Base-by-base conservation (phyloP, 2,888 invertebrate species). In the Trypoxylon attenuatum region DNA sequence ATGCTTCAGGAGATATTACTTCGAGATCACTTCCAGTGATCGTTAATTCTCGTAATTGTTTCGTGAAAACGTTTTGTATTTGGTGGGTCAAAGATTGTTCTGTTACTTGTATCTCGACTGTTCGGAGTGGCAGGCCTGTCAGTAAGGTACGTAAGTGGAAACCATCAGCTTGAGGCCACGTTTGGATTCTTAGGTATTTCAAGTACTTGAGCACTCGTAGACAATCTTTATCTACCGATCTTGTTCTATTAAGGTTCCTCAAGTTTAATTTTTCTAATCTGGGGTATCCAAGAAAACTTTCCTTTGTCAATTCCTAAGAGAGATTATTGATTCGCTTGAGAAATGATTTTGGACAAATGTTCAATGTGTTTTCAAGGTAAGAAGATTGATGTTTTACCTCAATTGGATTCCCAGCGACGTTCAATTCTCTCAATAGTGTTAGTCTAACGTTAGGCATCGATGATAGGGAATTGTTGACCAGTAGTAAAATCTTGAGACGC, bases 391-490 rank as follows among this genome's bases (percentile, higher is more conserved):
- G n/a, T n/a, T 63, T 85, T 79, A 89, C 89, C 87, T 91, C 90
- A 63, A 96, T 91, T 5, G 95, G 95, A 88, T 97, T 97, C 81
- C 91, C 91, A 0, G 96, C 94, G 53, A 96, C 84, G 85, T 96
- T 95, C 54, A 97, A 88, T 43, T 91, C 90, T 70, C 94, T 92
- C 70, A 97, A 89, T 65, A 92, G 90, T 60, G 89, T 91, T 69
- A 96, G 89, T 82, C 76, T 93, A 88, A 80, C 91, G 89, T 91
- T 95, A 74, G 94, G 94, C 81, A 95, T 90, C 76, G 92, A 91
- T 54, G 90, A 90, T 66, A 96, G 87, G 80, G 92, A 92, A 88
- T 96, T 96, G 83, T 93, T 90, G 70, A 93, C 92, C 73, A 96
- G 87, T 82, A 94, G 91, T 69, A 96, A 89, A 76, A 91, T 90